Evolutionary conservation across 2,888 invertebrate species (phyloP), one percentile per base, ranked within the genome.

Genomic region (Apodemia zela): DNA sequence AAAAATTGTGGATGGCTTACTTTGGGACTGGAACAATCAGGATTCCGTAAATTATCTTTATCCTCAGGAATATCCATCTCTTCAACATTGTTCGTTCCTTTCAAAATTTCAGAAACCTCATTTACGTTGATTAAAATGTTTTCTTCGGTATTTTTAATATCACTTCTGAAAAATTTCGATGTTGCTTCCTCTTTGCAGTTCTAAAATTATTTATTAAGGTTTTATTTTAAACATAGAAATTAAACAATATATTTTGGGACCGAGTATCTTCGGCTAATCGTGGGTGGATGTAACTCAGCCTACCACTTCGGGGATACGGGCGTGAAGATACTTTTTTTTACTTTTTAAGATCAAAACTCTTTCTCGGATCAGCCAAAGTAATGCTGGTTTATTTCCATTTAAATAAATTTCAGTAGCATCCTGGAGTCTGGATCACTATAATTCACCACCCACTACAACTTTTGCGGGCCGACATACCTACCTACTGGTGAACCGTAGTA

Each of bases 161-260:
- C 69, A 66, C 13, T 21, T 51, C 21, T 51, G 51, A 89, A 89
- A 71, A 85, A 89, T 68, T 85, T 85, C 0, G 89, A 89, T 65
- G 77, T 82, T 15, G 84, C 69, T 42, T 75, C 65, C 10, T 81
- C 75, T 65, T 80, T 75, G 59, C 65, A 71, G 61, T 66, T 78
- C 82, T 86, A 73, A 13, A 77, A 78, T 60, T 10, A 42, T 17
- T 17, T 49, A 15, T 17, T 6, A 5, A 10, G 4, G 7, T 33
- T 33, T 33, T 6, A 33, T 6, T 33, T 49, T 49, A 7, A 49
- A 49, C 0, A 49, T 10, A 49, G 8, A 17, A 49, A 15, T 49
- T 49, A 49, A 49, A 33, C 33, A 33, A 33, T 0, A 33, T 6
- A 33, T 5, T 33, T n/a, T n/a, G n/a, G n/a, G n/a, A n/a, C n/a